Percentiles rank a stretch among this genome's conserved stretches.
These are phyloP conservation scores for Caenorhabditis panamensis DNA, from an alignment of 2,888 invertebrate genomes.

Conservation along the genomic window DNA sequence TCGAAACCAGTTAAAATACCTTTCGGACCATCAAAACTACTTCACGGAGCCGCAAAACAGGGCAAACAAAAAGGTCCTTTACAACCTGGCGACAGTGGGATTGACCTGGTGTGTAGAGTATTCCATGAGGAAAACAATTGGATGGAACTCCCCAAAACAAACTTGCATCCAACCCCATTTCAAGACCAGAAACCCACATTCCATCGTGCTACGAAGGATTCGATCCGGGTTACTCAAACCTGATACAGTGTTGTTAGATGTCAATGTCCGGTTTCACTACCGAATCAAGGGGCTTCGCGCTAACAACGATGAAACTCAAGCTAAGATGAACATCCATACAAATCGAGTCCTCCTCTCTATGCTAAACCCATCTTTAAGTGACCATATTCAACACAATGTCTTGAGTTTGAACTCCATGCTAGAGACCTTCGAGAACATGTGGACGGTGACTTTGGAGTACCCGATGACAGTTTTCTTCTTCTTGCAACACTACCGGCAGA, in stretches of 20 bases:
- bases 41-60: neutral
- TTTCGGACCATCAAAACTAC: neutral
- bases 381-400: neutral
- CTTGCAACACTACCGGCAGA: conserved; percentile 15
- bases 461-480: conserved; percentile 19
- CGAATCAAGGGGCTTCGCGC: neutral
- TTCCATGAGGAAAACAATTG: neutral
- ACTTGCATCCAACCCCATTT: neutral
- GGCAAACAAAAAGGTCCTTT: neutral
- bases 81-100: neutral
- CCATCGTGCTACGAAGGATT: neutral
- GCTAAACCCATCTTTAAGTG: neutral
- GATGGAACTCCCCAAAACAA: neutral
- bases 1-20: neutral
- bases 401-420: conserved; percentile 6
- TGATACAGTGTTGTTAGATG: conserved; percentile 3
- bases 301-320: neutral
- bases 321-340: conserved; percentile 14
- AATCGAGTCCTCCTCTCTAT: conserved; percentile 6
- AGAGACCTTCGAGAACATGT: conserved; percentile 6
- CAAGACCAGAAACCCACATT: conserved; percentile 1
- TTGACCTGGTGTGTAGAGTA: neutral
- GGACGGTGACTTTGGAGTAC: conserved; percentile 17
- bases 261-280: conserved; percentile 15
- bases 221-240: neutral